Evolutionary conservation across 2,888 invertebrate genomes (phyloP).

Genomic region (Hyppa rectilinea): DNA sequence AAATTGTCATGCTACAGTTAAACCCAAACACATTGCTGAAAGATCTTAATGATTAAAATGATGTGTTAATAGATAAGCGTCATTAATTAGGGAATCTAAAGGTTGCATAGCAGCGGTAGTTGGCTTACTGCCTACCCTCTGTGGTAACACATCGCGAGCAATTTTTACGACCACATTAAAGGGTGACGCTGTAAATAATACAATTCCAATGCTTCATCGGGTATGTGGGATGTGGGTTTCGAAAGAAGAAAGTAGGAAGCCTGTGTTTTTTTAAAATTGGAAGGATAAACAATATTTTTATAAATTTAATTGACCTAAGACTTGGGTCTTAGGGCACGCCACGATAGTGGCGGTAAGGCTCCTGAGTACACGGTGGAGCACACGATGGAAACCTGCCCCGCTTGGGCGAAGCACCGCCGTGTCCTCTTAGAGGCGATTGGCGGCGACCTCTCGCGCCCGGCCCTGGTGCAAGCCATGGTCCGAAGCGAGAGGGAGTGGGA

Average conservation of each 20-base stretch:
- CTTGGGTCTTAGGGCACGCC: no score
- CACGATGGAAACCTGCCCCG: no score
- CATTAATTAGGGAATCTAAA: slow-evolving; percentile 51
- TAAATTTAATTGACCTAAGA: background rate
- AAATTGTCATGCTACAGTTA: slow-evolving; percentile 12
- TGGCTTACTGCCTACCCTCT: slow-evolving; percentile 48
- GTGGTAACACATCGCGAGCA: slow-evolving; percentile 44
- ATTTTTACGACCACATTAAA: slow-evolving; percentile 57
- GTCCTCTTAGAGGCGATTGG: no score
- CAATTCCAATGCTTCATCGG: slow-evolving; percentile 33
- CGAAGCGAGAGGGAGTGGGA: no score
- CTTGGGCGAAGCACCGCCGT: no score
- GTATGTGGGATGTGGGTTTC: slow-evolving; percentile 1
- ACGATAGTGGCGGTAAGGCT: no score
- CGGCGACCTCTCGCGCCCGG: no score
- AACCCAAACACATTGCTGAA: slow-evolving; percentile 29
- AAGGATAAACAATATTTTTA: background rate
- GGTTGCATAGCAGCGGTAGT: slow-evolving; percentile 49
- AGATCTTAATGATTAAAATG: slow-evolving; percentile 50
- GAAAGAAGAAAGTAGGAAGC: background rate
- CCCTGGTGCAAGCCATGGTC: no score
- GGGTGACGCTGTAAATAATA: slow-evolving; percentile 30
- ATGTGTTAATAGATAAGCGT: slow-evolving; percentile 53
- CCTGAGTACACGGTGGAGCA: no score
- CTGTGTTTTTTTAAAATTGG: background rate